Base-by-base conservation (phyloP, 2,113 vertebrate genomes). In the Benitochromis conjunctus region DNA sequence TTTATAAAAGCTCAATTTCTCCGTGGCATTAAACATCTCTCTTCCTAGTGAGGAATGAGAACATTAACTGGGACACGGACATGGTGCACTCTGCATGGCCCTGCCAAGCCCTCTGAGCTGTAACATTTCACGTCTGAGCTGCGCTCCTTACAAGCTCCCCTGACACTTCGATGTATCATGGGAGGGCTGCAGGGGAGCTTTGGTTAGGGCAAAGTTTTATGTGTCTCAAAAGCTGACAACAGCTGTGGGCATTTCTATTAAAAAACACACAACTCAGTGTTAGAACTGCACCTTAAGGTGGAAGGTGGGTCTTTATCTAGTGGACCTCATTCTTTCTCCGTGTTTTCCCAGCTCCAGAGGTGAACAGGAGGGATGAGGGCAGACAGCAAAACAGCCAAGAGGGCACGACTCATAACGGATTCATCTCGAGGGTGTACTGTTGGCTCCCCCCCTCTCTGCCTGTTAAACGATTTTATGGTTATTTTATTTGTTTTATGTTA, bases 191-290 rank as follows among this genome's bases (percentile, higher is more conserved):
- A 86, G 85, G 90, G 91, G 77, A 79, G 60, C 82, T 85, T 88
- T 46, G 57, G 79, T 31, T 58, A 77, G 82, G 88, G 87, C 66
- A 82, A 64, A 83, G 69, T 78, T 51, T 71, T 90, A 91, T 93
- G 92, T 83, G 87, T 95, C 91, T 93, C 51, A 58, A 86, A 93
- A 91, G 86, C 87, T 93, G 94, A 95, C 94, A 94, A 92, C 89
- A 90, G 93, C 95, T 94, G 36, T 3, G 21, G 92, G 91, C 88
- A 18, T 89, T 95, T 95, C 94, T 89, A 95, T 96, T 93, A 95
- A 85, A 77, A 82, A 80, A 80, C 81, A 43, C 91, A 93, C 84
- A 88, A 90, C 82, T 94, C 92, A 89, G 56, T 90, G 92, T 85
- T 89, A 91, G 79, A 86, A 83, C 79, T 29, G 82, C 86, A 90